These are phyloP conservation scores for Microtus ochrogaster DNA, from an alignment of 2,113 vertebrate genomes.

Conservation along the genomic window DNA sequence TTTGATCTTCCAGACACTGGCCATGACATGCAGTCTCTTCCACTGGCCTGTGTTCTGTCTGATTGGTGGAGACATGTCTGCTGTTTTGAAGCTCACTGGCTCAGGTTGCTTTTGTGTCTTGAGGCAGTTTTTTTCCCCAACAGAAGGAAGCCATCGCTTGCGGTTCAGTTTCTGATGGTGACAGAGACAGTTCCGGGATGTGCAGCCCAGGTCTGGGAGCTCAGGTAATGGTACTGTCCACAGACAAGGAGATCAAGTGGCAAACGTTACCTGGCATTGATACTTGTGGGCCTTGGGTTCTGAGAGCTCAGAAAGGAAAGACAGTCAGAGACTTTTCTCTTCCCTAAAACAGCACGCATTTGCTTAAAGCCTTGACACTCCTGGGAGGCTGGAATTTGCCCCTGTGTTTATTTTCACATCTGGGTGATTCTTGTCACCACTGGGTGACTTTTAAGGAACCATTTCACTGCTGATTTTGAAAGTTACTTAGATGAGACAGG, in stretches of 20 bases:
- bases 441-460: conserved; percentile 28
- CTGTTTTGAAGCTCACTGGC: neutral
- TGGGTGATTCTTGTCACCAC: conserved; percentile 61
- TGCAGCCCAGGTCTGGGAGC: neutral
- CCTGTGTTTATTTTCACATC: conserved; percentile 76
- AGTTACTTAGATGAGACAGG: conserved; percentile 66
- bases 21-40: neutral
- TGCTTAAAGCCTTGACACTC: conserved; percentile 32
- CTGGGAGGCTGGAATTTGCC: conserved; percentile 67
- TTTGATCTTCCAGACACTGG: neutral
- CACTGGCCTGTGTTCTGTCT: neutral
- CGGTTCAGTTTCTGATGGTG: neutral
- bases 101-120: neutral
- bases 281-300: neutral
- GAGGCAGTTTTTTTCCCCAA: neutral
- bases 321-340: neutral
- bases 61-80: neutral
- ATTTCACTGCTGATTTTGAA: conserved; percentile 70
- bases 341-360: conserved; percentile 52
- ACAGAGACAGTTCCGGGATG: neutral
- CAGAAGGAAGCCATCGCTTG: neutral
- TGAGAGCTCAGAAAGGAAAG: neutral
- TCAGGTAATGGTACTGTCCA: neutral
- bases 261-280: neutral
- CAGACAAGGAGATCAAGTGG: neutral